Conservation (phyloP, 2,797 vertebrate genomes). For the Esox masquinongy region DNA sequence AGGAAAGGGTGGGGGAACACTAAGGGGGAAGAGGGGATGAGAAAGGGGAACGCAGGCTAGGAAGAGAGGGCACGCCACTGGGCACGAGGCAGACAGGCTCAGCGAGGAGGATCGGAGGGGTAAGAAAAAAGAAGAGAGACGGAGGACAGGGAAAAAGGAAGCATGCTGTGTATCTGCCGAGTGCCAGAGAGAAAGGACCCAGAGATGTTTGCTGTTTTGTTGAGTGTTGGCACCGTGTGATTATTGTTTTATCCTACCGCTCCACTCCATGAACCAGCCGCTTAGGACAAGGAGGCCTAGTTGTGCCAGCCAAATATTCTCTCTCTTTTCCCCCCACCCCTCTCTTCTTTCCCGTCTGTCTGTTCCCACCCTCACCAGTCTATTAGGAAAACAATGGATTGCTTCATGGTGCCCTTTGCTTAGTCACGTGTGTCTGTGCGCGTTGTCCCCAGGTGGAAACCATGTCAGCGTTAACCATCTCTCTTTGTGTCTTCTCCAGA, state of each 20-base stretch:
- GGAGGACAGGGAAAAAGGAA: not conserved
- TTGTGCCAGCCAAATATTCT: not conserved
- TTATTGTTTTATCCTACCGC: constrained; percentile 9
- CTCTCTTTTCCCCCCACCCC: not conserved
- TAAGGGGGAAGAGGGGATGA: not conserved
- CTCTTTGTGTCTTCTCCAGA: constrained; percentile 74
- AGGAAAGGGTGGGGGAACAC: not conserved
- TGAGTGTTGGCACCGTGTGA: not conserved
- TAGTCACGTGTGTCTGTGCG: not conserved
- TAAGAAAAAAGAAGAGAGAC: not conserved
- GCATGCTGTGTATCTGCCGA: not conserved
- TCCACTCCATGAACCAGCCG: constrained; percentile 5
- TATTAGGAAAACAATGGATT: not conserved
- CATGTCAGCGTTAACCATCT: not conserved
- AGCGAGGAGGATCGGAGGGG: not conserved
- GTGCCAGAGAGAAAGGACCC: not conserved
- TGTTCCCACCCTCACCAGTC: not conserved
- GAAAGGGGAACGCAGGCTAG: not conserved
- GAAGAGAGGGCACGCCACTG: not conserved
- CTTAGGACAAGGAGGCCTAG: not conserved
- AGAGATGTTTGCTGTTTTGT: not conserved
- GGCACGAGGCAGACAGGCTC: not conserved
- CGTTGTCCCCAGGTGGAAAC: not conserved
- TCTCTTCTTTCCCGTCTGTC: not conserved
- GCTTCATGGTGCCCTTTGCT: too few relatives aligned